Percentiles rank a stretch among this genome's conserved stretches.
phyloP scores from a whole-genome alignment of 2,113 vertebrate species.

The Gambusia affinis region DNA sequence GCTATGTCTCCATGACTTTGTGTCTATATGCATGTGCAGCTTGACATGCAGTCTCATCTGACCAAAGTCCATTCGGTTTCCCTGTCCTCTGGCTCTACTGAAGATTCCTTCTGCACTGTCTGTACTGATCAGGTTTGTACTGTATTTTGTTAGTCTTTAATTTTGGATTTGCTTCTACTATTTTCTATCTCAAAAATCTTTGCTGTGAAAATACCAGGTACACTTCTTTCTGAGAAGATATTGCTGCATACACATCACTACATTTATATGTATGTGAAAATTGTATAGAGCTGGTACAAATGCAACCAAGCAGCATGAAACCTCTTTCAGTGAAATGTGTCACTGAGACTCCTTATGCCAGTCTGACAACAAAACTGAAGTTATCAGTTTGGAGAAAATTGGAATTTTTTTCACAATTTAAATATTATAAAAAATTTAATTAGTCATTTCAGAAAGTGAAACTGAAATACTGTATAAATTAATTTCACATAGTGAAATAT shows the following conservation, averaged over 20 bases:
- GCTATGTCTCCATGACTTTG: constrained; percentile 24
- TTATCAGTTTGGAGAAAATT: no score
- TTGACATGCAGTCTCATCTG: constrained; percentile 80
- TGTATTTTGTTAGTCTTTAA: neutral
- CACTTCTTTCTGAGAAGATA: neutral
- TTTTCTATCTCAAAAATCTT: neutral
- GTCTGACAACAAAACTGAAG: no score
- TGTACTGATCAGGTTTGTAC: constrained; percentile 85
- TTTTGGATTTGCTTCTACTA: neutral
- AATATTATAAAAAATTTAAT: no score
- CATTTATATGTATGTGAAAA: neutral
- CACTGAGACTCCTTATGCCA: neutral
- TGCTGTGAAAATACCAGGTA: neutral
- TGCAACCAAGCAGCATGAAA: no score
- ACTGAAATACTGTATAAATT: no score
- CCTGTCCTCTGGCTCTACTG: constrained; percentile 87
- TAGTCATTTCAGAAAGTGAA: no score
- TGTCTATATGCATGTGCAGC: constrained; percentile 55
- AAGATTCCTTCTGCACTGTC: constrained; percentile 88
- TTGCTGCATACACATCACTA: neutral
- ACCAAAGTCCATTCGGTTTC: constrained; percentile 90
- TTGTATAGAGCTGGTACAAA: no score
- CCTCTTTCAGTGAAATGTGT: no score
- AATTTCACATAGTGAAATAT: no score
- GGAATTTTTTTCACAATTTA: no score